phyloP scores from a whole-genome alignment of 2,113 vertebrate species.

The Archilochus colubris region DNA sequence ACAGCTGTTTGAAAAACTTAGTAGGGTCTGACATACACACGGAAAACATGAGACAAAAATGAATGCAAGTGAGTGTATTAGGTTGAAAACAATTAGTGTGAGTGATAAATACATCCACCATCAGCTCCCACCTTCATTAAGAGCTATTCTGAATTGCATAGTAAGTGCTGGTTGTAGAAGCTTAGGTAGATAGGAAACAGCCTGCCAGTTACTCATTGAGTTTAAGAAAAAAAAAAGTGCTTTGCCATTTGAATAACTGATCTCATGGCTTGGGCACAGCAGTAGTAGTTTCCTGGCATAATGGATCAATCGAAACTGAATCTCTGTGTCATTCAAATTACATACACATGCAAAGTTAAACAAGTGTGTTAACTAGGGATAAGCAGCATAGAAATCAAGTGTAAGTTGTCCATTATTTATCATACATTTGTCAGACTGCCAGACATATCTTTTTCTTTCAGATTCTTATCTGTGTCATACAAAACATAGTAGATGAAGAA shows the following conservation, averaged over 20 bases:
- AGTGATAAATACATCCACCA: neutral
- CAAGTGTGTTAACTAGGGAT: neutral
- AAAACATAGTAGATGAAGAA: neutral
- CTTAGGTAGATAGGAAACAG: neutral
- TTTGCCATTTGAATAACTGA: neutral
- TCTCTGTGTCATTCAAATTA: neutral
- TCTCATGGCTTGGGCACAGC: neutral
- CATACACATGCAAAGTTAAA: neutral
- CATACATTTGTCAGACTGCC: constrained; percentile 13
- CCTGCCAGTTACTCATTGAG: constrained; percentile 3
- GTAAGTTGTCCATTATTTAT: neutral
- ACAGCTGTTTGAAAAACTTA: neutral
- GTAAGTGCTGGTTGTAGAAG: constrained; percentile 39
- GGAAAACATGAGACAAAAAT: neutral
- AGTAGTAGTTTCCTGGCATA: neutral
- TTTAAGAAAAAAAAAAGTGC: neutral
- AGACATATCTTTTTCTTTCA: neutral
- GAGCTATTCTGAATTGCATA: neutral
- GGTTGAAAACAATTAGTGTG: constrained; percentile 1
- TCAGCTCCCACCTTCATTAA: neutral
- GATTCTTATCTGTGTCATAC: neutral
- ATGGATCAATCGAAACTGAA: neutral
- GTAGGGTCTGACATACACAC: neutral
- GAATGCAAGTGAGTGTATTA: neutral
- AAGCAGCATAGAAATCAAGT: constrained; percentile 16